Percentiles rank a stretch among this genome's conserved stretches.
These are phyloP conservation scores for Plagodis dolabraria DNA, from an alignment of 2,888 invertebrate genomes.

Conservation along the genomic window DNA sequence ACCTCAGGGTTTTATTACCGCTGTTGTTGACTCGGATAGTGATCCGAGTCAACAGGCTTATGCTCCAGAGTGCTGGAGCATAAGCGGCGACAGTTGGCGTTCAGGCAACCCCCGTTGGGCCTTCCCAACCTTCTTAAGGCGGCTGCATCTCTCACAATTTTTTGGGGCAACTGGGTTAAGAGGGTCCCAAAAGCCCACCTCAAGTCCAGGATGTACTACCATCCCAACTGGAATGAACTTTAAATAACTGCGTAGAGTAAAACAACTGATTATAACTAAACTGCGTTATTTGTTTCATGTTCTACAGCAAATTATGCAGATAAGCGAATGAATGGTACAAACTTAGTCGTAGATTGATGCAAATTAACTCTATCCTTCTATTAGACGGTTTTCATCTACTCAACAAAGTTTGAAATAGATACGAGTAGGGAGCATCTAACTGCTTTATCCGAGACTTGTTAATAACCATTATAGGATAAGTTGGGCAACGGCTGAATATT, in stretches of 20 bases:
- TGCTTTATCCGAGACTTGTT: conserved; percentile 48
- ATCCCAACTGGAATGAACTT: too few relatives aligned
- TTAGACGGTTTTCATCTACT: conserved; percentile 69
- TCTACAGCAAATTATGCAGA: conserved; percentile 79
- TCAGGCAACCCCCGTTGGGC: too few relatives aligned
- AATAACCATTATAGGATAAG: conserved; percentile 57
- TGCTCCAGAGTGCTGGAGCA: too few relatives aligned
- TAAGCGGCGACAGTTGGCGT: too few relatives aligned
- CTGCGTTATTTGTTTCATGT: conserved; percentile 69
- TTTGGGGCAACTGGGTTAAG: too few relatives aligned
- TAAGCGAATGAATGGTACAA: conserved; percentile 78
- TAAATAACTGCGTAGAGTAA: not conserved
- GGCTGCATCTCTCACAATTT: too few relatives aligned
- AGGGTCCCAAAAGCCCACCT: too few relatives aligned
- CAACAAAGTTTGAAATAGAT: conserved; percentile 68
- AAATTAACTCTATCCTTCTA: conserved; percentile 69
- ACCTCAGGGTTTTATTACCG: too few relatives aligned
- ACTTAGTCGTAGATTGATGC: conserved; percentile 76
- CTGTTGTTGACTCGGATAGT: too few relatives aligned
- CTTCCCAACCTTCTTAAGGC: too few relatives aligned
- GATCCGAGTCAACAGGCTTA: too few relatives aligned
- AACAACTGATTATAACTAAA: conserved; percentile 11
- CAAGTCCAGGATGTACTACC: too few relatives aligned
- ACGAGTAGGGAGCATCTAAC: conserved; percentile 45
- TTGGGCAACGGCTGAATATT: conserved; percentile 41